Conservation (phyloP, 23 tunicate genomes). For the Styela clava region DNA sequence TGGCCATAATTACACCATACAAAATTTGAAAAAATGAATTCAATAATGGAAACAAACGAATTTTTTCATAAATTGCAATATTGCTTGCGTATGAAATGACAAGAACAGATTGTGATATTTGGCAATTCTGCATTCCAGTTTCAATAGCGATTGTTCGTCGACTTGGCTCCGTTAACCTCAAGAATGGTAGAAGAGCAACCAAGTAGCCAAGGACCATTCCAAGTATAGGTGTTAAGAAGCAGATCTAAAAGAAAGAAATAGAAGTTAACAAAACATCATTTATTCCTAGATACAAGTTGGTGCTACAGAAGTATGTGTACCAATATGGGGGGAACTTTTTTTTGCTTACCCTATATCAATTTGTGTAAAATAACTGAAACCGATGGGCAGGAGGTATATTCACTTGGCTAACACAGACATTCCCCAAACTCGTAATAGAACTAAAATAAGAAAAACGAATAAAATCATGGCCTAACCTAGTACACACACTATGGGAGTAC, state of each 20-base stretch:
- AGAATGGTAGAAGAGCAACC: neutral
- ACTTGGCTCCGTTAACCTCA: neutral
- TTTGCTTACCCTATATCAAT: no score
- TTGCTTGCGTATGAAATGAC: neutral
- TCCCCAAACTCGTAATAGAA: no score
- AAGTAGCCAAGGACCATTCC: neutral
- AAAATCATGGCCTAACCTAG: no score
- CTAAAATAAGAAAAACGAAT: no score
- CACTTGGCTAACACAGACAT: no score
- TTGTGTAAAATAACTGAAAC: no score
- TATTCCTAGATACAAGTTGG: neutral
- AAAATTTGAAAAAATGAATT: conserved; percentile 2
- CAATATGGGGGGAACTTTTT: no score
- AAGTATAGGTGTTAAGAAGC: neutral
- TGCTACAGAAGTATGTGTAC: no score
- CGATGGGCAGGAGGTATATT: no score
- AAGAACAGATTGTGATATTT: conserved; percentile 1
- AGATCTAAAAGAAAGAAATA: neutral
- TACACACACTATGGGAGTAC: no score
- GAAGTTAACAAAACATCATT: neutral
- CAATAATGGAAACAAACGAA: neutral
- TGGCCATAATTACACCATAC: neutral
- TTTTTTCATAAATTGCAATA: neutral
- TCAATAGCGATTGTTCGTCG: conserved; percentile 8
- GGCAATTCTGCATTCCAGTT: conserved; percentile 13